A percentile compares a stretch with the other conserved stretches of the same genome.
Conservation (phyloP, 1,140 invertebrate species). For the Eubasilissa regina region DNA sequence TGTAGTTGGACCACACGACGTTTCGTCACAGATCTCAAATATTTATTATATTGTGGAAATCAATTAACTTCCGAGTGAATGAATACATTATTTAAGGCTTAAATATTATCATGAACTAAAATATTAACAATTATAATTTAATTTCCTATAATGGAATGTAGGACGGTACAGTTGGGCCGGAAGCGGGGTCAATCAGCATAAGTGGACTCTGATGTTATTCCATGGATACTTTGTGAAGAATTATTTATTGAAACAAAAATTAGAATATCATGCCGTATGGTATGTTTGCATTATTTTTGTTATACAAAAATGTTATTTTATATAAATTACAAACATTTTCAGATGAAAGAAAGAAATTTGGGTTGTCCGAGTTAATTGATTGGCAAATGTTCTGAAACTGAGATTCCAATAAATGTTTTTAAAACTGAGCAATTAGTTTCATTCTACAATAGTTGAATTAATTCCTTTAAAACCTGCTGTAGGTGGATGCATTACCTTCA, state of each 20-base stretch:
- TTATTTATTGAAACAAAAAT: constrained; percentile 19
- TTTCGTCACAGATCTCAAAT: constrained; percentile 13
- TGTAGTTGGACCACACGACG: too few relatives aligned
- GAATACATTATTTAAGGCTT: constrained; percentile 14
- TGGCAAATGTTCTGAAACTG: constrained; percentile 31
- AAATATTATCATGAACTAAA: constrained; percentile 19
- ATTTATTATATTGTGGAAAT: constrained; percentile 22
- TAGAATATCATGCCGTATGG: neutral
- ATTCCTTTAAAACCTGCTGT: neutral
- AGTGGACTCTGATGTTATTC: neutral
- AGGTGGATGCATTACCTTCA: too few relatives aligned
- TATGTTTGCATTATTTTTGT: constrained; percentile 34
- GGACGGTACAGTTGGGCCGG: neutral
- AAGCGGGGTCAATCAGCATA: neutral
- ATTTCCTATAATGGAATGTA: constrained; percentile 1
- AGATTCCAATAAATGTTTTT: constrained; percentile 42
- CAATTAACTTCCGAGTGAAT: neutral
- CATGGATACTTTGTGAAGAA: neutral
- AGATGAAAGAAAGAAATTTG: neutral
- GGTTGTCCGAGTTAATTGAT: constrained; percentile 12
- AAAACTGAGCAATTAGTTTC: constrained; percentile 7
- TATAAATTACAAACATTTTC: constrained; percentile 11
- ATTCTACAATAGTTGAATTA: neutral
- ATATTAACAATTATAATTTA: constrained; percentile 3
- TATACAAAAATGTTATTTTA: constrained; percentile 28